Conservation (phyloP, 2,888 invertebrate genomes). For the Cyaniris semiargus region DNA sequence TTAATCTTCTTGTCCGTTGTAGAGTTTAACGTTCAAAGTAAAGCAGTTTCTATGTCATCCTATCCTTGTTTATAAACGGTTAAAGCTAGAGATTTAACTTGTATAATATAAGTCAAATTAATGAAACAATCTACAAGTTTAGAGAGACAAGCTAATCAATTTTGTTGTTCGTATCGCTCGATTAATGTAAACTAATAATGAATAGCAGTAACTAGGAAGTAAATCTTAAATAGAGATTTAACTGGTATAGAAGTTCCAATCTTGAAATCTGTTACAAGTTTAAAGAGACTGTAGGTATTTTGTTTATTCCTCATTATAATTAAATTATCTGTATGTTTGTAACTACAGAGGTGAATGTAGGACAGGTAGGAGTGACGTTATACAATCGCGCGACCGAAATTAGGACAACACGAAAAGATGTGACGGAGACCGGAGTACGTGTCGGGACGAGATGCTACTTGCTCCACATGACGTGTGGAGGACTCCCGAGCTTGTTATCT, state of each 20-base stretch:
- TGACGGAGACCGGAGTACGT: constrained; percentile 16
- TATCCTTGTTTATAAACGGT: neutral
- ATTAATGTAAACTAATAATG: neutral
- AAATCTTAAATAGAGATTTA: neutral
- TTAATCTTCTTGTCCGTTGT: neutral
- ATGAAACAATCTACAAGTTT: neutral
- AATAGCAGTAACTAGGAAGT: neutral
- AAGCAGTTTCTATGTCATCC: neutral
- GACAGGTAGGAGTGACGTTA: constrained; percentile 17
- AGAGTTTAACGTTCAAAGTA: neutral
- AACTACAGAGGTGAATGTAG: neutral
- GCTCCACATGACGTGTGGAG: constrained; percentile 19
- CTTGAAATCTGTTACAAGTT: neutral
- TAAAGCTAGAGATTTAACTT: neutral
- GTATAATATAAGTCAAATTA: neutral
- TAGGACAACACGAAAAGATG: constrained; percentile 29
- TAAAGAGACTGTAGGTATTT: neutral
- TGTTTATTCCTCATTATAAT: neutral
- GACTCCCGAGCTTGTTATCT: constrained; percentile 22
- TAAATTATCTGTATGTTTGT: neutral
- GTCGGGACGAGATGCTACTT: constrained; percentile 25
- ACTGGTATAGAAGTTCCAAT: neutral
- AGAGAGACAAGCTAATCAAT: neutral
- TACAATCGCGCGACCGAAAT: constrained; percentile 17
- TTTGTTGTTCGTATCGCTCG: neutral